Evolutionary conservation across 1,140 invertebrate genomes (phyloP).

Genomic region (Drosophila triauraria): DNA sequence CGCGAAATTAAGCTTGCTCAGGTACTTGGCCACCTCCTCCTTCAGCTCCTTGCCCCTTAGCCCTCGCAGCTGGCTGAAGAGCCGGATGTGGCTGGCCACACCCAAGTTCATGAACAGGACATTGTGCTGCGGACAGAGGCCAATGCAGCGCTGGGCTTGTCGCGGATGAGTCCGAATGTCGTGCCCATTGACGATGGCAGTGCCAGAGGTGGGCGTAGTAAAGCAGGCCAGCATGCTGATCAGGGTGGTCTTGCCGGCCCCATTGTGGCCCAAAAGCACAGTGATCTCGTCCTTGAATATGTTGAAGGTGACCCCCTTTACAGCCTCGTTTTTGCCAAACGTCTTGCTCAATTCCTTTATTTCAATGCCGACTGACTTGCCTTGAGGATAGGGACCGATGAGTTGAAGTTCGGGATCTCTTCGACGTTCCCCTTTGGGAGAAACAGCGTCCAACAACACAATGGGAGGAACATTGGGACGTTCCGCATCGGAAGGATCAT

Average conservation of each 20-base stretch:
- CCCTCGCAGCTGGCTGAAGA: conserved; percentile 46
- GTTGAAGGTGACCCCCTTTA: conserved; percentile 90
- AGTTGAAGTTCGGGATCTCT: background rate
- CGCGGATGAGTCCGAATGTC: conserved; percentile 87
- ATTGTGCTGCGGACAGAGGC: conserved; percentile 97
- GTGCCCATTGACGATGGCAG: conserved; percentile 88
- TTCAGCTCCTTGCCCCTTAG: conserved; percentile 9
- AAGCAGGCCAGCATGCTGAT: conserved; percentile 90
- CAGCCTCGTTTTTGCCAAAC: conserved; percentile 87
- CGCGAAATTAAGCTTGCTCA: conserved; percentile 40
- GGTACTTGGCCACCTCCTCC: conserved; percentile 25
- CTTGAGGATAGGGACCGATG: conserved; percentile 63
- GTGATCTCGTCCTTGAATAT: conserved; percentile 89
- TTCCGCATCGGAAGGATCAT: background rate
- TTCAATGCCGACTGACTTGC: conserved; percentile 3
- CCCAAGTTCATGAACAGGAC: conserved; percentile 95
- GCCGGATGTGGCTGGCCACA: conserved; percentile 92
- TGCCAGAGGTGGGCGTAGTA: conserved; percentile 88
- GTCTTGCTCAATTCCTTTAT: conserved; percentile 85
- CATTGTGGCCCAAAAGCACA: conserved; percentile 89
- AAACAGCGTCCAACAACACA: too few relatives aligned
- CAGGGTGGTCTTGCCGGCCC: conserved; percentile 87
- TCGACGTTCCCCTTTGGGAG: too few relatives aligned
- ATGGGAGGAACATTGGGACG: too few relatives aligned
- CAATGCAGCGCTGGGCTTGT: conserved; percentile 84